Base-by-base conservation (phyloP, 2,797 vertebrate species). In the Onychomys leucogaster region DNA sequence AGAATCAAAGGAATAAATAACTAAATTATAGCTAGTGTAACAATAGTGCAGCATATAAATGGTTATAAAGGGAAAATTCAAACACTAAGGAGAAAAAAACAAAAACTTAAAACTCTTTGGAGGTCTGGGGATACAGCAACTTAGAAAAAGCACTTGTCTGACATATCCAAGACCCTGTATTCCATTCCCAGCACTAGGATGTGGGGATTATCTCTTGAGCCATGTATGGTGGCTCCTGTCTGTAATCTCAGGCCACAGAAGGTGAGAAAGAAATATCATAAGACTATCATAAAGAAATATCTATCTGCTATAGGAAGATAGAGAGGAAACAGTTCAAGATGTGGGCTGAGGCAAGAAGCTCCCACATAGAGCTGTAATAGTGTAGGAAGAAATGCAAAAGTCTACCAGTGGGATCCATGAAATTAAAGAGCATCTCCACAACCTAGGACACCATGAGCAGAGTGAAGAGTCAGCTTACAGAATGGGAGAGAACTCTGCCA, bases 51-150 rank as follows among this genome's bases (percentile, higher is more conserved):
- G 34, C 8, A 90, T 80, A 59, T 85, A n/a, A 84, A 84, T 77
- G 37, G 57, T 73, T 90, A 52, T 89, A 93, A 91, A 95, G n/a
- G 17, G 61, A 91, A 94, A 78, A 17, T 87, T 59, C 46, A 94
- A 81, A 95, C 69, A 84, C 37, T 76, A 86, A 78, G 0, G n/a
- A 88, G 67, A 73, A 86, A 89, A 86, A 73, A 49, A n/a, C 14
- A 37, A 29, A 94, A 67, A 91, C 13, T 0, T 46, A 46, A 77
- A 89, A n/a, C 41, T 77, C 57, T 17, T 46, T 49, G n/a, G 34
- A 46, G 19, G 41, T 61, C 71, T n/a, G 12, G 57, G 41, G 25
- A 17, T 77, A 75, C 10, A 25, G 8, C 19, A 32, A 34, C 25
- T 9, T 77, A 77, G 43, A 4, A 49, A 37, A 59, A 6, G 41